Evolutionary conservation across 2,888 invertebrate species (phyloP).

Genomic region (Cryptocephalus moraei): DNA sequence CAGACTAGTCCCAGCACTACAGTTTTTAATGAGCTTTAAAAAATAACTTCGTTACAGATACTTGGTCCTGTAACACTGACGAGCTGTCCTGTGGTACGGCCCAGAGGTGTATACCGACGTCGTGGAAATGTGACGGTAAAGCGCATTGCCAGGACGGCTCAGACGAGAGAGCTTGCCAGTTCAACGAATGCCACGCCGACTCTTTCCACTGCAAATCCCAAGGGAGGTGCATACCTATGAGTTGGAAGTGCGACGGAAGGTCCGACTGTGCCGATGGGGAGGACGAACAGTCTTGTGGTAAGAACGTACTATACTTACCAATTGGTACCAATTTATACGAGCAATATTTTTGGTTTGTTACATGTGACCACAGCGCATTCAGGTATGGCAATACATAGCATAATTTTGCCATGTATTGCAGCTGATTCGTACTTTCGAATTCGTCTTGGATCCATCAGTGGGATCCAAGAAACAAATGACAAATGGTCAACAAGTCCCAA

Average conservation of each 20-base stretch:
- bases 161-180: constrained; percentile 46
- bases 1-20: too few relatives aligned
- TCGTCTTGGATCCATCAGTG: too few relatives aligned
- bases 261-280: constrained; percentile 46
- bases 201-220: constrained; percentile 48
- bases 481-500: too few relatives aligned
- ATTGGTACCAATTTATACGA: too few relatives aligned
- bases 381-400: too few relatives aligned
- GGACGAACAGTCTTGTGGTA: constrained; percentile 48
- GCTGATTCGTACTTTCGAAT: too few relatives aligned
- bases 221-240: constrained; percentile 48
- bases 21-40: neutral
- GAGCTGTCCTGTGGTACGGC: constrained; percentile 43
- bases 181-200: constrained; percentile 40
- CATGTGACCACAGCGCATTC: too few relatives aligned
- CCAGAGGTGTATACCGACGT: constrained; percentile 44
- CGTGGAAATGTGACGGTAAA: constrained; percentile 50
- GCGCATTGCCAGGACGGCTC: constrained; percentile 45
- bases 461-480: too few relatives aligned
- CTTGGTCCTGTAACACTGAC: constrained; percentile 43
- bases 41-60: constrained; percentile 14
- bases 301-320: too few relatives aligned
- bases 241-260: constrained; percentile 49
- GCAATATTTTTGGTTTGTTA: too few relatives aligned
- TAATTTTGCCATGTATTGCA: too few relatives aligned